These are phyloP conservation scores for Epistrophella euchroma DNA, from an alignment of 2,888 invertebrate genomes.

Conservation along the genomic window DNA sequence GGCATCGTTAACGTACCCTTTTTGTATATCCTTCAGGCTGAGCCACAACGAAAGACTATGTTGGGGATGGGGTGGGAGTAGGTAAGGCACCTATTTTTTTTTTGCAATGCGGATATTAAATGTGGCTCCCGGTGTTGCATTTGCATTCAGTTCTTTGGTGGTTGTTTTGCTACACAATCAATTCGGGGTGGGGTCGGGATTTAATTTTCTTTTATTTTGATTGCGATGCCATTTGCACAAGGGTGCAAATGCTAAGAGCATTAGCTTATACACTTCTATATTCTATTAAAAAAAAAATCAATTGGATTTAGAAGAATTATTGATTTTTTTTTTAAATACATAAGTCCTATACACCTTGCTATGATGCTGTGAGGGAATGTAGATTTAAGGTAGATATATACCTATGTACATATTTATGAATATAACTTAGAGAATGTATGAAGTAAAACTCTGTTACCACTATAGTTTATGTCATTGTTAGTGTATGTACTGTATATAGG, in stretches of 20 bases:
- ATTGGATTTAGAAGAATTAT: constrained; percentile 12
- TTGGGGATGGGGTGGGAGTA: constrained; percentile 3
- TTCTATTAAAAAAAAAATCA: constrained; percentile 2
- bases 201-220: constrained; percentile 55
- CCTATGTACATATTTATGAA: no score
- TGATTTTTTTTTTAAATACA: constrained; percentile 3
- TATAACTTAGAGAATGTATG: no score
- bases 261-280: constrained; percentile 21
- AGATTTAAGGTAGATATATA: no score
- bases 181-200: constrained; percentile 70
- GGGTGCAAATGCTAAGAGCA: constrained; percentile 46
- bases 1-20: constrained; percentile 48
- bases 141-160: constrained; percentile 47
- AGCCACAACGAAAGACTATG: constrained; percentile 20
- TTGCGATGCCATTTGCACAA: constrained; percentile 40
- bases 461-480: no score
- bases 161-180: constrained; percentile 35
- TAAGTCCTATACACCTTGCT: no score
- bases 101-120: constrained; percentile 63
- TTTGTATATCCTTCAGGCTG: constrained; percentile 9
- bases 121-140: constrained; percentile 56
- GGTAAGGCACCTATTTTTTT: not conserved
- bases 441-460: no score
- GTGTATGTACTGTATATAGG: no score
- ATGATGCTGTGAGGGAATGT: no score